These are phyloP conservation scores for Typhlichthys eigenmanni DNA, from an alignment of 2,797 vertebrate genomes.

Conservation along the genomic window DNA sequence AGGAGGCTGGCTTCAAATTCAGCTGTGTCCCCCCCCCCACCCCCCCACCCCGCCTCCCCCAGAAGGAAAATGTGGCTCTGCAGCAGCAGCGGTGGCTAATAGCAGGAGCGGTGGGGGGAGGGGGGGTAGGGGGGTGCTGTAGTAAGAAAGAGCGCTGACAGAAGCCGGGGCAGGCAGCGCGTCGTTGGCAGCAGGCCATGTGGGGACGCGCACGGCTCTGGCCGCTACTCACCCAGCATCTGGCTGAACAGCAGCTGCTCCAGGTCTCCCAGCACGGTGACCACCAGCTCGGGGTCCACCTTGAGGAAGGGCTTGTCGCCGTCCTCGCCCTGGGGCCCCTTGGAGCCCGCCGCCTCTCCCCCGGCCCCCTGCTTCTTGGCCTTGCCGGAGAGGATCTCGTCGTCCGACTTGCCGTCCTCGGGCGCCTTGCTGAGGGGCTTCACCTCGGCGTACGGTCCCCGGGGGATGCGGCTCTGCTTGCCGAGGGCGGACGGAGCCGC, in stretches of 20 bases:
- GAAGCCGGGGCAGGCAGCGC: conserved; percentile 20
- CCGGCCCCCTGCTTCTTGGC: conserved; percentile 76
- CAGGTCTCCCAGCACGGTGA: conserved; percentile 96
- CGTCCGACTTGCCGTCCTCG: conserved; percentile 89
- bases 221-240: conserved; percentile 90
- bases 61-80: conserved; percentile 36
- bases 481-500: conserved; percentile 80
- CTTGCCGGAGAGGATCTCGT: conserved; percentile 91
- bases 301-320: conserved; percentile 91
- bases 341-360: conserved; percentile 74
- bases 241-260: conserved; percentile 99
- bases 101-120: conserved; percentile 54
- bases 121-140: conserved; percentile 47
- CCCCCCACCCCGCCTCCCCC: conserved; percentile 19
- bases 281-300: conserved; percentile 98
- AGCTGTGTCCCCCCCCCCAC: not conserved
- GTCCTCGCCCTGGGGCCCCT: conserved; percentile 83
- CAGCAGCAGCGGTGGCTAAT: conserved; percentile 24
- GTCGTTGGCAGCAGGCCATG: conserved; percentile 27
- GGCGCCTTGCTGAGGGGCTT: conserved; percentile 94
- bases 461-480: conserved; percentile 93
- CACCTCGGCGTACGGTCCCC: conserved; percentile 94
- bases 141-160: conserved; percentile 21
- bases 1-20: conserved; percentile 12
- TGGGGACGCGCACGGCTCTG: not conserved